Evolutionary conservation across 2,113 vertebrate species (phyloP), one percentile per base, ranked within the genome.

Genomic region (Mesocricetus auratus): DNA sequence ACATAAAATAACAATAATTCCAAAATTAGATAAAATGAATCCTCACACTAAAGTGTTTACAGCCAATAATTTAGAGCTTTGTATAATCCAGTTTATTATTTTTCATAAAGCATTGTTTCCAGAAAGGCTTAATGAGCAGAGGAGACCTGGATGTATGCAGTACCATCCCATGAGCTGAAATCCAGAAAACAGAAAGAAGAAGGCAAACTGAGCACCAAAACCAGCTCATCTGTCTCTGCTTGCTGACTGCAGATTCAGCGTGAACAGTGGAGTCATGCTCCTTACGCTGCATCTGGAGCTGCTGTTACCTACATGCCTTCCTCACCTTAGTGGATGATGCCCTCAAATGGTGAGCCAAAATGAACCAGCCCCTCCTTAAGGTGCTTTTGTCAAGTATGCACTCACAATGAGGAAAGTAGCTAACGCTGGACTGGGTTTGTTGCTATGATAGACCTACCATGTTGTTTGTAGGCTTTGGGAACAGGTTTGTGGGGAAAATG

Each of bases 21-120:
- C 5, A n/a, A 81, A 78, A 81, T 33, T 47, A 47, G 26, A 77
- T 33, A 77, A 50, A 53, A 73, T 16, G 79, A 58, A 7, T 79
- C n/a, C 11, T 90, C 21, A 42, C 12, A 16, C 36, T 74, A 85
- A 96, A 79, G 53, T 62, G 90, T 22, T 94, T 96, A 86, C 10
- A 81, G n/a, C 11, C 69, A 83, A n/a, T 58, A 47, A 21, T 73
- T 83, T 45, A 66, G 60, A 16, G 15, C 13, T 93, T 91, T 93
- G 53, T 33, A 85, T 26, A 86, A 88, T 68, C 6, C 0, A 50
- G 15, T 36, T 91, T 45, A 75, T 66, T 89, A 45, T 31, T 60
- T 94, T 91, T 42, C 15, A 5, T 42, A 17, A 83, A 45, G 42
- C n/a, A 29, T 39, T 66, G 29, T 22, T 66, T 85, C 29, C 26